A percentile compares a stretch with the other conserved stretches of the same genome.
These are phyloP conservation scores for Drosophila nr. perissopoda DNA, from an alignment of 2,888 invertebrate genomes.

Conservation along the genomic window DNA sequence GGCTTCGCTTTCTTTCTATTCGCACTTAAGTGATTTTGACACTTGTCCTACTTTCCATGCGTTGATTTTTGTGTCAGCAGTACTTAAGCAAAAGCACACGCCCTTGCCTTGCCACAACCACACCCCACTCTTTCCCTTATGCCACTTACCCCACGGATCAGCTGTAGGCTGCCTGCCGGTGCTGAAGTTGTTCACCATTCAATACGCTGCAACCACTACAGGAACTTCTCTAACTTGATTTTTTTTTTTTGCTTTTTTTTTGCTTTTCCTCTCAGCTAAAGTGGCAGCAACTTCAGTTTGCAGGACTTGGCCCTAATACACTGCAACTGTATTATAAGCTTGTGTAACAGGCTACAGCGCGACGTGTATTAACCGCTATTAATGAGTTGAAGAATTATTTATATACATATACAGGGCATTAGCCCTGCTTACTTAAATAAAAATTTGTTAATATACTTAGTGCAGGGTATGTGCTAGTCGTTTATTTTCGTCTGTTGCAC, in stretches of 20 bases:
- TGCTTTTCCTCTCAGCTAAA: slow-evolving; percentile 36
- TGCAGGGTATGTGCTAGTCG: neutral
- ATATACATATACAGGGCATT: neutral
- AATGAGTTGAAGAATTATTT: neutral
- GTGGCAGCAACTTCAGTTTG: slow-evolving; percentile 60
- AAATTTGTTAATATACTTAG: neutral
- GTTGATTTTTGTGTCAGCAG: slow-evolving; percentile 79
- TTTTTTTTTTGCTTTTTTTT: slow-evolving; percentile 2
- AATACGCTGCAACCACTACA: slow-evolving; percentile 56
- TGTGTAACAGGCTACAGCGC: neutral
- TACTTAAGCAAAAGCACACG: slow-evolving; percentile 32
- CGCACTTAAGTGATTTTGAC: slow-evolving; percentile 80
- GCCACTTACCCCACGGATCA: neutral
- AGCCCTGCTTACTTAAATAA: neutral
- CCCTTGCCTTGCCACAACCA: neutral
- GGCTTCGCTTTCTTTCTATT: slow-evolving; percentile 69
- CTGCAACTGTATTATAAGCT: neutral
- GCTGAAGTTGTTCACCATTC: slow-evolving; percentile 75
- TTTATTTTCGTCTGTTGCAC: neutral
- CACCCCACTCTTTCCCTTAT: neutral
- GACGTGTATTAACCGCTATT: neutral
- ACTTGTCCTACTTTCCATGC: slow-evolving; percentile 79
- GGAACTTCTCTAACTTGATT: slow-evolving; percentile 29
- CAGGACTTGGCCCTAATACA: slow-evolving; percentile 17
- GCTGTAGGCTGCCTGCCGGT: slow-evolving; percentile 3